These are phyloP conservation scores for Pogonognathellus flavescens DNA, from an alignment of 1,140 invertebrate species.

Conservation along the genomic window DNA sequence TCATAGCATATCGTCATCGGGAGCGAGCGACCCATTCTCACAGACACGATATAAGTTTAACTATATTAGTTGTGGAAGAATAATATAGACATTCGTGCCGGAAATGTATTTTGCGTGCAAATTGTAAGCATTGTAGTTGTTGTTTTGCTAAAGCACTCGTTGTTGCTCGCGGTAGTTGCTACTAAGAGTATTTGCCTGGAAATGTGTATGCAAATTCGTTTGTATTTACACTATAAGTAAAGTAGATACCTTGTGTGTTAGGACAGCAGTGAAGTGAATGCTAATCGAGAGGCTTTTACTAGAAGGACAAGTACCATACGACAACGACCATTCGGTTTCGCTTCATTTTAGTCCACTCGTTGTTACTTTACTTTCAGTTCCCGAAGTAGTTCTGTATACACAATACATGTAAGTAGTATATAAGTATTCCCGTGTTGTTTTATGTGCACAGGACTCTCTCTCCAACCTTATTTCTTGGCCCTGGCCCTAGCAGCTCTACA, in stretches of 20 bases:
- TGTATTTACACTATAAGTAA: not conserved
- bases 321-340: not conserved
- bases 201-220: constrained; percentile 27
- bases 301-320: not conserved
- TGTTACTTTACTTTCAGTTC: not conserved
- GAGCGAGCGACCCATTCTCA: not conserved
- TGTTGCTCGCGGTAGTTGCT: not conserved
- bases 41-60: not conserved
- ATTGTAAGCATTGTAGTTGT: constrained; percentile 2
- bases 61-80: not conserved
- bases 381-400: too few species aligned
- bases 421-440: constrained; percentile 12
- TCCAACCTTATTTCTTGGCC: too few species aligned
- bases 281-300: not conserved
- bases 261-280: not conserved
- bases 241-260: not conserved
- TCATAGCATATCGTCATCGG: too few species aligned
- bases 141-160: not conserved
- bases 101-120: constrained; percentile 44
- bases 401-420: not conserved
- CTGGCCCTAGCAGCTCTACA: not conserved
- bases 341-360: not conserved
- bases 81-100: constrained; percentile 28
- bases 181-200: not conserved
- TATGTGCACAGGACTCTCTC: not conserved